Base-by-base conservation (phyloP, 2,888 invertebrate genomes). In the Prosapia bicincta region DNA sequence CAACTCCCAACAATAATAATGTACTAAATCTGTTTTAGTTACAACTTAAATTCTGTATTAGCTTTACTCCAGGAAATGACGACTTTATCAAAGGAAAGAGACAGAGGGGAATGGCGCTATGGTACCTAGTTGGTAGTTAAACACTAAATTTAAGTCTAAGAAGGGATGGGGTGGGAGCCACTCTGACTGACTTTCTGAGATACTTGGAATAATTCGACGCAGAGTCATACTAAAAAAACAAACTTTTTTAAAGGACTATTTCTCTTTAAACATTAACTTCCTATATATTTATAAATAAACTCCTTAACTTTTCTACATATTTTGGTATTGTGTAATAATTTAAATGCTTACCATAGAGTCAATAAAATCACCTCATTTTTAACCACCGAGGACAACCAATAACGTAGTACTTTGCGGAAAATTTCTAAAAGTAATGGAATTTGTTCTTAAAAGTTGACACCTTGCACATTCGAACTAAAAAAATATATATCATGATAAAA, bases 181-280 rank as follows among this genome's bases (percentile, higher is more conserved):
- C 69, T 70, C 38, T 24, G 65, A 25, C 71, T 26, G 66, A 30
- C 73, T 69, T 54, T 67, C n/a, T 73, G 54, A 43, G 65, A 32
- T 67, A 78, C 78, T 70, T 76, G 76, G 66, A 76, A 75, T 74
- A 71, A 72, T 71, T 78, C 77, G 76, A 78, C 79, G 76, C 75
- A 73, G 78, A 77, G 72, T 76, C 72, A 78, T 73, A 78, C 38
- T 76, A 66, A 74, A 68, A 72, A 77, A 75, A 77, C 75, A 70
- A 70, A 72, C 71, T 67, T 66, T 71, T 71, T 65, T 75, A 76
- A 77, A 72, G 66, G 74, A 74, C 72, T 78, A 78, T 74, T 76
- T 77, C n/a, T 74, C n/a, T 75, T 75, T 71, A 75, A 75, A 76
- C 74, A 73, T 75, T 73, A 77, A 78, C 68, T 75, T 71, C 70